Percentiles rank a stretch among this genome's conserved stretches.
Conservation (phyloP, 2,797 vertebrate genomes). For the Spinibarbus caldwelli region DNA sequence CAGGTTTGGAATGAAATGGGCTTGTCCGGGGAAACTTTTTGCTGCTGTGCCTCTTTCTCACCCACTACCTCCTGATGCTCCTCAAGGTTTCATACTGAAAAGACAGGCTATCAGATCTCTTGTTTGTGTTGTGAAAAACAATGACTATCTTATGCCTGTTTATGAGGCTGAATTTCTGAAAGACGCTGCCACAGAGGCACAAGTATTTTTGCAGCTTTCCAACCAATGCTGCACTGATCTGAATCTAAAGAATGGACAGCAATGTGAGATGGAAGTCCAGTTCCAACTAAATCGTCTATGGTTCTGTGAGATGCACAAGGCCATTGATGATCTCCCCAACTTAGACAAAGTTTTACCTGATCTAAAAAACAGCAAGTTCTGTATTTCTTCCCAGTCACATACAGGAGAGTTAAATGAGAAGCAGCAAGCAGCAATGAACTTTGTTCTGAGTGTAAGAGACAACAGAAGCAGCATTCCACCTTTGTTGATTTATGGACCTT, state of each 20-base stretch:
- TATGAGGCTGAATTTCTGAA: constrained; percentile 81
- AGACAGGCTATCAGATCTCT: constrained; percentile 79
- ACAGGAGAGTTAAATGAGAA: too few relatives aligned
- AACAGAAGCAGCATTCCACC: too few relatives aligned
- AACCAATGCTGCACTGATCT: constrained; percentile 81
- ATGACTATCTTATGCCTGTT: constrained; percentile 65
- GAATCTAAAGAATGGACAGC: constrained; percentile 66
- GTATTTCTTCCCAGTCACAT: constrained; percentile 52
- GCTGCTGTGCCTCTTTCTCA: constrained; percentile 77
- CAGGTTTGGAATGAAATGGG: constrained; percentile 64
- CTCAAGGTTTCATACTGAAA: constrained; percentile 82
- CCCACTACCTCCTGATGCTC: constrained; percentile 79
- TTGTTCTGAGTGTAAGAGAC: too few relatives aligned
- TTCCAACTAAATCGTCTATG: constrained; percentile 83
- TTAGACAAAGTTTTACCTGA: constrained; percentile 82
- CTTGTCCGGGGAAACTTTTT: constrained; percentile 77
- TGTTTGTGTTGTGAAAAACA: constrained; percentile 71
- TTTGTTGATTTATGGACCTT: too few relatives aligned
- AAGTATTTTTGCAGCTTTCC: constrained; percentile 79
- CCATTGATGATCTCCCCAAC: constrained; percentile 79
- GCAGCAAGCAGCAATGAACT: too few relatives aligned
- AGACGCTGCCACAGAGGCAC: constrained; percentile 69
- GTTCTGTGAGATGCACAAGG: constrained; percentile 86
- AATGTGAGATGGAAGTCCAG: constrained; percentile 84
- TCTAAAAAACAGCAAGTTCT: constrained; percentile 74